Evolutionary conservation across 2,113 vertebrate species (phyloP).

Genomic region (Hassar affinis): DNA sequence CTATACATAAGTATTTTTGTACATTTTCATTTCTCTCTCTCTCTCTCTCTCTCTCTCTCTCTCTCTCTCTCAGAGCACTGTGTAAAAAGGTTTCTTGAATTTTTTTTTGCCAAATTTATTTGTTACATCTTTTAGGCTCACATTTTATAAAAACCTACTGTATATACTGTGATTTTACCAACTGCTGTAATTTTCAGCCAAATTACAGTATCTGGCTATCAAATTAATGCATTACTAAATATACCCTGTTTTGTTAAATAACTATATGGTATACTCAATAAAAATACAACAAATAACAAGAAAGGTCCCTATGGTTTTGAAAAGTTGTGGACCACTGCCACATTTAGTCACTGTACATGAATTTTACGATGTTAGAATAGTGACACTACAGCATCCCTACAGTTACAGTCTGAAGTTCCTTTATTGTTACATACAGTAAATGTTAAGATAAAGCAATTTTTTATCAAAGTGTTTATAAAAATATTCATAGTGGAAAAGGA

Average conservation of each 20-base stretch:
- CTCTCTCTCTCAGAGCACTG: conserved; percentile 14
- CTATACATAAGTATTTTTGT: conserved; percentile 49
- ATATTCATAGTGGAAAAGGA: neutral
- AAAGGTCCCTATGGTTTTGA: neutral
- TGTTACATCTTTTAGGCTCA: neutral
- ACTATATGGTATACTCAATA: neutral
- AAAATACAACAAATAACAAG: neutral
- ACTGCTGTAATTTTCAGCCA: neutral
- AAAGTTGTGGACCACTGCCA: neutral
- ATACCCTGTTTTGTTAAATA: conserved; percentile 8
- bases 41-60: no score
- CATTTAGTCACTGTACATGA: neutral
- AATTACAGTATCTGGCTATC: conserved; percentile 25
- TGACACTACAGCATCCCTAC: neutral
- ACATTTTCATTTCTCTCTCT: conserved; percentile 20
- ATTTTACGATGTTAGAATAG: neutral
- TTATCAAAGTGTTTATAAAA: no score
- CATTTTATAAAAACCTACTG: conserved; percentile 3
- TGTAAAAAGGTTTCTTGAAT: conserved; percentile 40
- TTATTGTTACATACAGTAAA: neutral
- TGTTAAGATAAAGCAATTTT: no score
- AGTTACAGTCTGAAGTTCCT: neutral
- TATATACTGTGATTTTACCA: conserved; percentile 1
- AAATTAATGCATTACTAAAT: conserved; percentile 5
- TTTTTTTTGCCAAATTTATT: neutral